phyloP scores from a whole-genome alignment of 2,113 vertebrate genomes.

The Copsychus sechellarum region DNA sequence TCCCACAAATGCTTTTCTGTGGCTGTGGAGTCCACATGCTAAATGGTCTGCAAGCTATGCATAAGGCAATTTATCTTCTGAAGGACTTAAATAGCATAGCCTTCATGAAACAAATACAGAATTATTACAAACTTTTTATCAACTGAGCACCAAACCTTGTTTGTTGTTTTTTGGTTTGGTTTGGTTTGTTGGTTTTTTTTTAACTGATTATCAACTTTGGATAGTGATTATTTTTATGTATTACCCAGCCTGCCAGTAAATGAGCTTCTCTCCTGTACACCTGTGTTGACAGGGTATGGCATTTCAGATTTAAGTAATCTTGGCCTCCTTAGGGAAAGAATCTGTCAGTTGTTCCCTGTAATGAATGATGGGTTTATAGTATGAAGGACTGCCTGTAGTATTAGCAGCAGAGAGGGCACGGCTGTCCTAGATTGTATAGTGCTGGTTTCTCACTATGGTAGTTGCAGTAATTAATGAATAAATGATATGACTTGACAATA shows the following conservation, averaged over 20 bases:
- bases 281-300: slow-evolving; percentile 11
- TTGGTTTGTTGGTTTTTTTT: not conserved
- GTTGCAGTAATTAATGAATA: slow-evolving; percentile 9
- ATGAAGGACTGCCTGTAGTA: not conserved
- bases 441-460: not conserved
- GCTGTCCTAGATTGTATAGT: not conserved
- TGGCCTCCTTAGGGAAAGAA: slow-evolving; percentile 37
- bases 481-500: not conserved
- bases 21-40: fast-evolving
- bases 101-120: not conserved
- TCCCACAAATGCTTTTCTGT: not conserved
- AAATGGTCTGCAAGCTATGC: not conserved
- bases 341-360: slow-evolving; percentile 38
- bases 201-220: not conserved
- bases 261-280: not conserved
- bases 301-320: slow-evolving; percentile 16
- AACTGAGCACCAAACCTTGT: not conserved
- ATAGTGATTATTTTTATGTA: not conserved
- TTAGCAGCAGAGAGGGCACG: not conserved
- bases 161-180: not conserved
- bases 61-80: not conserved
- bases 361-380: slow-evolving; percentile 20
- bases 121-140: not conserved
- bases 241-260: not conserved
- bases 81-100: not conserved